Base-by-base conservation (phyloP, 2,797 vertebrate genomes). In the Chelon auratus region DNA sequence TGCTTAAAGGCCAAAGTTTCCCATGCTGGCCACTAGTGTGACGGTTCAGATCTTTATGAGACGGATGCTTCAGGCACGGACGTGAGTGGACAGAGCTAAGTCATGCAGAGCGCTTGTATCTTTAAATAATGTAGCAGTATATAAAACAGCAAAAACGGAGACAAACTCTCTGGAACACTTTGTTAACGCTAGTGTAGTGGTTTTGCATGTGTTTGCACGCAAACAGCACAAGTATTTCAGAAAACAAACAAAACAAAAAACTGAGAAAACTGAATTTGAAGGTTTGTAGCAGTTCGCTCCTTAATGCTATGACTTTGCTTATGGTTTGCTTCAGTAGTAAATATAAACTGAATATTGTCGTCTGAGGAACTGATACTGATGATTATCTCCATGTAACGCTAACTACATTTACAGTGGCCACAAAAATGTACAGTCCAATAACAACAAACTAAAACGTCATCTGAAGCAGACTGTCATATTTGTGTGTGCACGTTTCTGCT, bases 81-180 rank as follows among this genome's bases (percentile, higher is more conserved):
- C 15, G 17, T 8, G 56, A 65, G n/a, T 33, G 40, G 57, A 2
- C 8, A 33, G 52, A 72, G 24, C 37, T 33, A 33, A 7, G 52
- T 61, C 69, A 78, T 72, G 72, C 74, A 67, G 43, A 66, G 36
- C 22, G 18, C 48, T 48, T 48, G 36, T 22, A 24, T 20, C 12
- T 13, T 20, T 50, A 18, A 39, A 9, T 40, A 51, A 62, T 22
- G 56, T 62, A 50, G 56, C 39, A 48, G 45, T 18, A 7, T 52
- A 22, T 24, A 62, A 22, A 56, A 54, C 24, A 58, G 14, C 36
- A 50, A 17, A 47, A 30, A 17, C 22, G 48, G 24, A 3, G 9
- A 48, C 11, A 48, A 40, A 50, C n/a, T n/a, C 22, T 63, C 12
- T 39, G 59, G 17, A 26, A 53, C 3, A 57, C 17, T 15, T 33